phyloP scores from a whole-genome alignment of 1,140 invertebrate genomes.

The Cephus cinctus region DNA sequence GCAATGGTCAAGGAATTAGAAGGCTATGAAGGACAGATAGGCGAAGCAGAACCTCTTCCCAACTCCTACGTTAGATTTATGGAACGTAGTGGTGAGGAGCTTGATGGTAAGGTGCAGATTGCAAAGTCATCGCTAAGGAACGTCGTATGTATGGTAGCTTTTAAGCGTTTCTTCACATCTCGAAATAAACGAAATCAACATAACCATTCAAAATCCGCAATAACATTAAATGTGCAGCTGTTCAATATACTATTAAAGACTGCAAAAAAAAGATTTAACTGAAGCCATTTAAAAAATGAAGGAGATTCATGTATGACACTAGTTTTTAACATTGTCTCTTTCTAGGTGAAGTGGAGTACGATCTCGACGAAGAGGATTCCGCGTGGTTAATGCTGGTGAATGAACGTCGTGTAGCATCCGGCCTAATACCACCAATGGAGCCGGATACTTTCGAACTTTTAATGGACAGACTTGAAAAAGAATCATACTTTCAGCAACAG shows the following conservation, averaged over 20 bases:
- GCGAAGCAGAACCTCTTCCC: constrained; percentile 76
- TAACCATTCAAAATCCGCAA: no score
- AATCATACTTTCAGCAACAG: constrained; percentile 92
- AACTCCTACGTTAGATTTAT: constrained; percentile 88
- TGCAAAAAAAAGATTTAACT: no score
- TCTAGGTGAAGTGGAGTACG: constrained; percentile 85
- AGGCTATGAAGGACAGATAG: constrained; percentile 69
- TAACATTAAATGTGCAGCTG: no score
- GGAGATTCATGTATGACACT: no score
- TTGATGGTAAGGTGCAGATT: constrained; percentile 72
- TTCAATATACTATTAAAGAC: no score
- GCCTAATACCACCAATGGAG: constrained; percentile 67
- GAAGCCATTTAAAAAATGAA: no score
- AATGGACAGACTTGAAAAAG: constrained; percentile 97
- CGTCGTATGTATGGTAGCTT: no score
- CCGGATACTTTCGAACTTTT: constrained; percentile 89
- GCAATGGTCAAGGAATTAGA: constrained; percentile 78
- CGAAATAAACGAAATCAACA: no score
- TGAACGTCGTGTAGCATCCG: constrained; percentile 69
- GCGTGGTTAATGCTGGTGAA: constrained; percentile 91
- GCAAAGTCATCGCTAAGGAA: background rate
- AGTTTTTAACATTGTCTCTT: no score
- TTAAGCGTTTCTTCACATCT: background rate
- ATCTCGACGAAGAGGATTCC: constrained; percentile 96
- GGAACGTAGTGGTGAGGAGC: constrained; percentile 90